Base-by-base conservation (phyloP, 2,797 vertebrate species). In the Tadarida brasiliensis region DNA sequence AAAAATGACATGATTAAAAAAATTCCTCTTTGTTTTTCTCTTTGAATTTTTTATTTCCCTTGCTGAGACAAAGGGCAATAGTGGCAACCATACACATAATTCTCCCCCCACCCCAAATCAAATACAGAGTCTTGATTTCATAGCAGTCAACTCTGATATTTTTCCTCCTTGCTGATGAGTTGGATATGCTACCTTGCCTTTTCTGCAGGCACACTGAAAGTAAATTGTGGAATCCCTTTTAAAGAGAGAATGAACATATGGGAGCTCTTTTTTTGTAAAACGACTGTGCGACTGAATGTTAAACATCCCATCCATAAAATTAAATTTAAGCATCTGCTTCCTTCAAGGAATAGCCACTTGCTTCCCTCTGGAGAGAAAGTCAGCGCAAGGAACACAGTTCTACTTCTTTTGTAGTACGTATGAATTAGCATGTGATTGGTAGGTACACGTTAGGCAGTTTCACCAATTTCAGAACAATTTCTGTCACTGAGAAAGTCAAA, bases 31-130 rank as follows among this genome's bases (percentile, higher is more conserved):
- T 56, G 3, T 35, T 94, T 96, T 90, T 87, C 76, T 63, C 33
- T 87, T 70, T 94, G 74, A 87, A 94, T 96, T 96, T 61, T 92
- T 96, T 90, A 94, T 92, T 90, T 92, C 86, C 94, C 85, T 96
- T 90, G 51, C 24, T 88, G 74, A 95, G 51, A 86, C 51, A 88
- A 84, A 96, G 88, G 94, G 82, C 87, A 94, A 54, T 19, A 85
- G 68, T 86, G 68, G 65, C 44, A 92, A 35, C 81, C 67, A 57
- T 17, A 71, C 24, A 82, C 28, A 44, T 95, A 91, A 84, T 94
- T 47, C 71, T 44, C 54, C 47, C 12, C 10, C 44, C 2, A 2
- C 51, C 15, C 6, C 1, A 88, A 91, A 73, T 89, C 80, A 93
- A 74, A 49, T 28, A 89, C 71, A 49, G 71, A 57, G 15, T 86